Percentiles rank a stretch among this genome's conserved stretches.
phyloP scores from a whole-genome alignment of 2,888 invertebrate genomes.

The Emesis furor region DNA sequence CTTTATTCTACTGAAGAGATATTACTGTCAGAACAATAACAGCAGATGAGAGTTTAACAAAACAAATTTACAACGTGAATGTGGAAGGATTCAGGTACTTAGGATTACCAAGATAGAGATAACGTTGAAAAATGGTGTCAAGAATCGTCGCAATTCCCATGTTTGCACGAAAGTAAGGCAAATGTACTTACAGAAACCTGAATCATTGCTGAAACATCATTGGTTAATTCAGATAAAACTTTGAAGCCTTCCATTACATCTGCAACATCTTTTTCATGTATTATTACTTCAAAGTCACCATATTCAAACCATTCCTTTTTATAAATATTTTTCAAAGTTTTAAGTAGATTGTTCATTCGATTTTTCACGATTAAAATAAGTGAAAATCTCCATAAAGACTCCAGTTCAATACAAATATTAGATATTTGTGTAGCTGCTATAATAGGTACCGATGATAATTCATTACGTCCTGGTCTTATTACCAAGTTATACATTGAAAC shows the following conservation, averaged over 20 bases:
- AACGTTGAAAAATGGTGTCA: too few relatives aligned
- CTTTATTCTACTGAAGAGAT: too few relatives aligned
- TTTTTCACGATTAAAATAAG: not conserved
- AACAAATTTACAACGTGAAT: too few relatives aligned
- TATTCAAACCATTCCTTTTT: conserved; percentile 1
- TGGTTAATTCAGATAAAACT: not conserved
- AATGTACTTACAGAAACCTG: not conserved
- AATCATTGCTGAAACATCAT: not conserved
- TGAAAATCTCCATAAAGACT: not conserved
- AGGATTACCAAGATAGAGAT: too few relatives aligned
- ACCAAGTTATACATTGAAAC: too few relatives aligned
- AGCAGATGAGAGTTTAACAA: too few relatives aligned
- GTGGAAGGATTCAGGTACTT: too few relatives aligned
- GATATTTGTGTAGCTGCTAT: not conserved
- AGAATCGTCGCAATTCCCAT: too few relatives aligned
- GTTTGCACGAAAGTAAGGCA: not conserved
- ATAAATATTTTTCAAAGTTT: not conserved
- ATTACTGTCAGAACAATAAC: too few relatives aligned
- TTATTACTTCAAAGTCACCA: not conserved
- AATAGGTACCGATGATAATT: not conserved
- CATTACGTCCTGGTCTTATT: not conserved
- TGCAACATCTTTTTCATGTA: not conserved
- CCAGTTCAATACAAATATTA: not conserved
- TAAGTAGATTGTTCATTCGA: not conserved
- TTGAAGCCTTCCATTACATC: not conserved